Base-by-base conservation (phyloP, 2,888 invertebrate species). In the Drosophila affinis region DNA sequence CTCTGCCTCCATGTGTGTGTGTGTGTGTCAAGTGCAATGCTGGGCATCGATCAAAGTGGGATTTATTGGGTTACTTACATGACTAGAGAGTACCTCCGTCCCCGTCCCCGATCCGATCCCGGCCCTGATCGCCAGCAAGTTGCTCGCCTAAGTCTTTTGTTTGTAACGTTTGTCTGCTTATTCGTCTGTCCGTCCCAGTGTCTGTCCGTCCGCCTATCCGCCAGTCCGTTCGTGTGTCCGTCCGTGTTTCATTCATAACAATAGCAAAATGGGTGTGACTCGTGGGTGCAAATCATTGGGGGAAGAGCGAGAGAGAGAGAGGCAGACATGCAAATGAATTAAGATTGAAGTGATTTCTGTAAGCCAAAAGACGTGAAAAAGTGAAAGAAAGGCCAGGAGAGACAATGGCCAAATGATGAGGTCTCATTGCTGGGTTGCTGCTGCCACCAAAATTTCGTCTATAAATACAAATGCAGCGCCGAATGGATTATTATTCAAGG, bases 401-500 rank as follows among this genome's bases (percentile, higher is more conserved):
- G 56, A 81, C 77, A 81, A 80, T 81, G 68, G 54, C 34, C 63
- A 21, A 61, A 48, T 60, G 54, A 63, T 71, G 53, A 39, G 39
- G 39, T n/a, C 6, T 39, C 14, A 45, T 17, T 56, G 59, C 76
- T 21, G 21, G 21, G 72, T 68, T 62, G 74, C 63, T 61, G 80
- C 60, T 62, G 52, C 53, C 58, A 65, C 65, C 27, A 65, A 56
- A 54, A 72, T 67, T 81, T 73, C 53, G 72, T 75, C 73, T 90
- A 90, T 90, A 91, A 89, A 91, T 89, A 81, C 82, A 78, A 78
- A 87, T 78, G 87, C 79, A 86, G 46, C 60, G 45, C 60, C 57
- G 39, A 57, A 45, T 75, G 56, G 77, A 88, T 90, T 87, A 91
- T 80, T 83, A 90, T 90, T 90, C 90, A 90, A 68, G 81, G 55